Base-by-base conservation (phyloP, 2,797 vertebrate genomes). In the Hephaestus fuliginosus region DNA sequence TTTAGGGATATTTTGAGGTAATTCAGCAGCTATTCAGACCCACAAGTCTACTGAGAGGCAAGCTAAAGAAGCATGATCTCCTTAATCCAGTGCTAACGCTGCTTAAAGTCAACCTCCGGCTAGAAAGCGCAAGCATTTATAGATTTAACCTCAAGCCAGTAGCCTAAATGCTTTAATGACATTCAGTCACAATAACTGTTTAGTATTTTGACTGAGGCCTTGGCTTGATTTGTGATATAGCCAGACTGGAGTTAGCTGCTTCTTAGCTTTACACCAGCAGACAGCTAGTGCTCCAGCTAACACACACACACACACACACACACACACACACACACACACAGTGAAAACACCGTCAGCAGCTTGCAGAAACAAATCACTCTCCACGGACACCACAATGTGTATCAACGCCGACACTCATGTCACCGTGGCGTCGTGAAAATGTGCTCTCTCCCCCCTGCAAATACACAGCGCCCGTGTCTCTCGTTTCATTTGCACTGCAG, bases 221-320 rank as follows among this genome's bases (percentile, higher is more conserved):
- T 22, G 64, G 44, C 49, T 73, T 83, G n/a, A 65, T 83, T 80
- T 85, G 17, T 86, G 67, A 80, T 55, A 80, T 20, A 60, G 53
- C 7, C 77, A 84, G 53, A 90, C 85, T 43, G 83, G 67, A 36
- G 78, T 78, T 84, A 81, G 88, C 89, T 83, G 22, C 72, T 43
- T 48, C 48, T 73, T 90, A 90, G 88, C 89, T 69, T 66, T 44
- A 70, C 76, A 86, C 46, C 70, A 78, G 78, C 70, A 65, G 55
- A 76, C 71, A 58, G 88, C 86, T 82, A 82, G 18, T 30, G 52
- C 57, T 80, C 74, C 60, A 88, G 81, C 88, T 68, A 81, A 25
- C 25, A 25, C 25, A 25, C 25, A 25, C 25, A 25, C 25, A 76
- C 79, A 79, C 70, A 82, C 39, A 69, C n/a, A n/a, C n/a, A n/a